phyloP scores from a whole-genome alignment of 2,797 vertebrate species.

The Botia almorhae region DNA sequence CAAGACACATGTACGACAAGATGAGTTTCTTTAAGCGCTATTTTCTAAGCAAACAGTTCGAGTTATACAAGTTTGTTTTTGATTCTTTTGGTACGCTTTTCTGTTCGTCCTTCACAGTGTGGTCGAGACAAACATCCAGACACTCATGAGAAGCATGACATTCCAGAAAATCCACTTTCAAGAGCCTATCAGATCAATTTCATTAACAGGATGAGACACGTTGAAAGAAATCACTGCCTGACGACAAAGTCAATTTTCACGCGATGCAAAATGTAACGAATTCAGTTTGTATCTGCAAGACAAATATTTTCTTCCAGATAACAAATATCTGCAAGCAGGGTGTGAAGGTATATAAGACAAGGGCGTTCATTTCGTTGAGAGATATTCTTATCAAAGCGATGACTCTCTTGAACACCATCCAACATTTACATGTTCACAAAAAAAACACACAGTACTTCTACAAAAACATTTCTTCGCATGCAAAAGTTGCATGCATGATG shows the following conservation, averaged over 20 bases:
- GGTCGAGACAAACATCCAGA: background rate
- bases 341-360: background rate
- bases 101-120: background rate
- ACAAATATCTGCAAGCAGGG: background rate
- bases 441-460: background rate
- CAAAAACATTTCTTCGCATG: background rate
- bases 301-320: constrained; percentile 22
- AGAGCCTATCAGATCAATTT: constrained; percentile 36
- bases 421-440: background rate
- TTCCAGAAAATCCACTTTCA: constrained; percentile 34
- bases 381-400: background rate
- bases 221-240: constrained; percentile 5
- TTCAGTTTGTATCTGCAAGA: background rate
- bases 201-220: constrained; percentile 38
- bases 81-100: background rate
- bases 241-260: constrained; percentile 8
- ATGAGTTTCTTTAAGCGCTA: constrained; percentile 27
- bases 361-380: background rate
- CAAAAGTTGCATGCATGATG: background rate
- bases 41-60: constrained; percentile 33
- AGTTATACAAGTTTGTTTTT: background rate
- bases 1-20: constrained; percentile 33
- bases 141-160: constrained; percentile 10
- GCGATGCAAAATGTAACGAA: constrained; percentile 9
- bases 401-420: constrained; percentile 19